Evolutionary conservation across 2,888 invertebrate species (phyloP).

Genomic region (Eubasilissa splendida): DNA sequence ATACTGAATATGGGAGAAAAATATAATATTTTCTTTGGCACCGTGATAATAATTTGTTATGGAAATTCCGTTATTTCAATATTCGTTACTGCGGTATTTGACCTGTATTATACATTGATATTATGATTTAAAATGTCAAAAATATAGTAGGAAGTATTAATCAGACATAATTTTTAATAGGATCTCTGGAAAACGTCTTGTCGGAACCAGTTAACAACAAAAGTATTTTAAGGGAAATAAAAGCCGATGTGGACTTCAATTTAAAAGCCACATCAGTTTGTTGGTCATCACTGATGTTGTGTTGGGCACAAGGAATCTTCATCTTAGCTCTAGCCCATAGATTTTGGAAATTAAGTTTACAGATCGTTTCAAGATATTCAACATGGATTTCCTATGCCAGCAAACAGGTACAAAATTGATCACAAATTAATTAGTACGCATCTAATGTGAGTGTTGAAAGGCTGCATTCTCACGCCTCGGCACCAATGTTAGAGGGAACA

Average conservation of each 20-base stretch:
- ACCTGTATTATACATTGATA: too few species aligned
- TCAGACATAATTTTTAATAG: conserved; percentile 60
- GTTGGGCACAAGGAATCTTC: conserved; percentile 88
- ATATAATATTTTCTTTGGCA: too few species aligned
- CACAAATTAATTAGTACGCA: too few species aligned
- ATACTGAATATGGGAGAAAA: too few species aligned
- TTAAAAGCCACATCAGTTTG: conserved; percentile 70
- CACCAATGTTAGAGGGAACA: too few species aligned
- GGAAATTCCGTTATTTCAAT: too few species aligned
- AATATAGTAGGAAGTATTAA: too few species aligned
- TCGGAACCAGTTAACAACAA: conserved; percentile 54
- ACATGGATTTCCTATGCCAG: conserved; percentile 77
- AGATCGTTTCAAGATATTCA: conserved; percentile 85
- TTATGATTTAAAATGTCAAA: too few species aligned
- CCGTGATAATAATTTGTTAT: too few species aligned
- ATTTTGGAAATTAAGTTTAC: conserved; percentile 91
- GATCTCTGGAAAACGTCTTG: conserved; percentile 64
- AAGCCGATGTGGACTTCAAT: conserved; percentile 66
- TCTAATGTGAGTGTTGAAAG: too few species aligned
- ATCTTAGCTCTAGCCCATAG: conserved; percentile 84
- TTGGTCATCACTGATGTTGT: conserved; percentile 70
- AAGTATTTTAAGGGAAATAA: conserved; percentile 58
- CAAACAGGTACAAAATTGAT: conserved; percentile 63
- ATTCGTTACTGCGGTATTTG: too few species aligned
- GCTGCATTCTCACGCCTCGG: too few species aligned